Conservation (phyloP, 1,140 invertebrate species). For the Anagrus nilaparvatae region DNA sequence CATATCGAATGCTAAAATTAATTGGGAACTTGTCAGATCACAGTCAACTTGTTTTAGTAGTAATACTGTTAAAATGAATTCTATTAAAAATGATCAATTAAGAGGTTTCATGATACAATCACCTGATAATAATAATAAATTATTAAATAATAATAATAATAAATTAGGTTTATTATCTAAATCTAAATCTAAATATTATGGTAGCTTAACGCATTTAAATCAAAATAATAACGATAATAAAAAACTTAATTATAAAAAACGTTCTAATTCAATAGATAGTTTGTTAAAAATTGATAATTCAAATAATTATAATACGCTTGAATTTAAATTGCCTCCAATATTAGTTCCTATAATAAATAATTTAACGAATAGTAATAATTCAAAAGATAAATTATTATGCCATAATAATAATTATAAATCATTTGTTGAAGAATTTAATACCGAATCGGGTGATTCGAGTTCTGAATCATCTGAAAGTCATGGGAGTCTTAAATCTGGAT, state of each 20-base stretch:
- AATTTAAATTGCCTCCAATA: slow-evolving; percentile 56
- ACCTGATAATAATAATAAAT: too few species aligned
- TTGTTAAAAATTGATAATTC: slow-evolving; percentile 18
- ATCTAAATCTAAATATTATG: slow-evolving; percentile 25
- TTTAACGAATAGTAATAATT: slow-evolving; percentile 40
- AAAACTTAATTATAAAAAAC: slow-evolving; percentile 28
- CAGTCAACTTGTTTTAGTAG: slow-evolving; percentile 42
- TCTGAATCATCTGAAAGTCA: slow-evolving; percentile 30
- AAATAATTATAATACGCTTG: slow-evolving; percentile 26
- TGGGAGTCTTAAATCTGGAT: slow-evolving; percentile 26
- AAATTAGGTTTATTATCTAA: too few species aligned
- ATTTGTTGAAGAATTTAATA: slow-evolving; percentile 7
- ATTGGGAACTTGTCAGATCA: slow-evolving; percentile 66
- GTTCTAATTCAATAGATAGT: slow-evolving; percentile 31
- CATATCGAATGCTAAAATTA: slow-evolving; percentile 69
- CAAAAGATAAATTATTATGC: slow-evolving; percentile 20
- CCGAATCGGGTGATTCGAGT: slow-evolving; percentile 24
- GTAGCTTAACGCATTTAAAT: slow-evolving; percentile 33
- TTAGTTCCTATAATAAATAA: slow-evolving; percentile 50
- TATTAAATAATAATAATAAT: too few species aligned
- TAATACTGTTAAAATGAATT: slow-evolving; percentile 18
- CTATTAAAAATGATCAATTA: slow-evolving; percentile 21
- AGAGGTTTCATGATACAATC: slow-evolving; percentile 25
- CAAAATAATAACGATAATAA: slow-evolving; percentile 28
- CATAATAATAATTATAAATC: too few species aligned